Base-by-base conservation (phyloP, 2,113 vertebrate genomes). In the Gadus macrocephalus region DNA sequence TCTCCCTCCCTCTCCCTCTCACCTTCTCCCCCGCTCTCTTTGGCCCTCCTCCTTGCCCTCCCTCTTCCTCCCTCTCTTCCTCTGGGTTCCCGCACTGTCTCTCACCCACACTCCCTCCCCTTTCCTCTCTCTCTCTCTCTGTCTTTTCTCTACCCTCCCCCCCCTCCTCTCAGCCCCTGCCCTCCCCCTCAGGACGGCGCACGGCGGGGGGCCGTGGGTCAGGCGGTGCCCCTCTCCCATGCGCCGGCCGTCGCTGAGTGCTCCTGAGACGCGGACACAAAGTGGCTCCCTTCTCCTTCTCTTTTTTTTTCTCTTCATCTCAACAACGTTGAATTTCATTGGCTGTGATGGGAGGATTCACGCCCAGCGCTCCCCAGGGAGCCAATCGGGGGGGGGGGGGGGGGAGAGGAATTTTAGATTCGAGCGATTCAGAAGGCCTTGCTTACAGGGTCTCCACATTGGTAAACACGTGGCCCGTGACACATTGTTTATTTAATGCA, bases 161-260 rank as follows among this genome's bases (percentile, higher is more conserved):
- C 42, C 11, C 42, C 42, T 7, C 2, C 8, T 9, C 42, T 49
- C 42, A 35, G 31, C 31, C 31, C 31, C 4, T 35, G 6, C 31
- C 31, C 15, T 65, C 86, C 83, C 81, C 81, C 81, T 82, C 69
- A 60, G 84, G 88, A 89, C 83, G 79, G 86, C 76, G 84, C 74
- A 49, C 5, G 42, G 42, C 42, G 8, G 70, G 82, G 73, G 79
- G 81, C 27, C 27, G 85, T 7, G 79, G 86, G 82, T 88, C 81
- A 81, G 70, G 27, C 75, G 85, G 68, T 75, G 78, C 84, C 86
- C 88, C 86, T 81, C 83, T 75, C 84, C 42, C 81, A 85, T 78
- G 82, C 87, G 84, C 84, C 86, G 90, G 90, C 87, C 81, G 75
- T 85, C 67, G 76, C 79, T 86, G 83, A 90, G 73, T 83, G 76